Percentiles rank a stretch among this genome's conserved stretches.
Conservation (phyloP, 2,888 invertebrate species). For the Cantharis nigra region DNA sequence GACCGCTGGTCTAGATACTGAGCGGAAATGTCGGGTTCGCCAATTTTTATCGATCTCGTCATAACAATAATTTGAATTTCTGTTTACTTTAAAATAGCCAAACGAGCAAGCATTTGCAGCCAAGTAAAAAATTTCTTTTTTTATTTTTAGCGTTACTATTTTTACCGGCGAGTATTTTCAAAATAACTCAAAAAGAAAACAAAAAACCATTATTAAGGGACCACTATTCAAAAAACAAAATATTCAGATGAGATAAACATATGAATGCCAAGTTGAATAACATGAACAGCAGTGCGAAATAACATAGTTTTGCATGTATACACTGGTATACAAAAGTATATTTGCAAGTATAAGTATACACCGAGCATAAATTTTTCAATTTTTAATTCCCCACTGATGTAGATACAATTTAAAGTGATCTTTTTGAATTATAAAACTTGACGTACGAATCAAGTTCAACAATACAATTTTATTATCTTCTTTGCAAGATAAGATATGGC, state of each 20-base stretch:
- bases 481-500: not conserved
- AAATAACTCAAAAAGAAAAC: not conserved
- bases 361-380: not conserved
- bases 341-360: not conserved
- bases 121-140: not conserved
- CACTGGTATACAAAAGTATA: not conserved
- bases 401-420: not conserved
- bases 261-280: not conserved
- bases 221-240: not conserved
- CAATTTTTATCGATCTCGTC: not conserved
- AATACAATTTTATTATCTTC: not conserved
- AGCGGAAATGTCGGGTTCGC: not conserved
- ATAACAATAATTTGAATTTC: not conserved
- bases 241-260: not conserved
- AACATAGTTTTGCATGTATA: not conserved
- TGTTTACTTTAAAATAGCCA: not conserved
- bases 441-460: not conserved
- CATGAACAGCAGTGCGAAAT: not conserved
- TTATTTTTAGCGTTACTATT: not conserved
- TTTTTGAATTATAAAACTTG: not conserved
- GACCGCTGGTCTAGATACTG: not conserved
- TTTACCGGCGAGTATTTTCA: not conserved
- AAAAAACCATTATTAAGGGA: too few relatives aligned
- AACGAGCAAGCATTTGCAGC: not conserved
- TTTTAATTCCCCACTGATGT: not conserved